Evolutionary conservation across 2,113 vertebrate genomes (phyloP), one percentile per base, ranked within the genome.

Genomic region (Arothron firmamentum): DNA sequence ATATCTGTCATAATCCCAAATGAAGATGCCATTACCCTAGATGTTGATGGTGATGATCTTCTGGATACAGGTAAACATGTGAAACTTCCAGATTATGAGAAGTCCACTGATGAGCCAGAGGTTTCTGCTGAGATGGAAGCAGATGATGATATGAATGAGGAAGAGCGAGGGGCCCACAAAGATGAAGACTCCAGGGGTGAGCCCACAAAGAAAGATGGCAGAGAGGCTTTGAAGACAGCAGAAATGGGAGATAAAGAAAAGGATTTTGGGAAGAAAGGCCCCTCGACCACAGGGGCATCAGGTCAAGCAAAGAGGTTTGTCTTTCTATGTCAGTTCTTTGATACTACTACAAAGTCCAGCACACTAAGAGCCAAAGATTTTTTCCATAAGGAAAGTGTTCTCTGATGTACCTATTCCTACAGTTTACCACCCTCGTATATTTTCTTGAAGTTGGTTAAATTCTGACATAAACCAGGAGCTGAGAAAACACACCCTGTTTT

Each of bases 261-360:
- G 93, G 96, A 99, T 92, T 94, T 94, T 94, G 95, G 94, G 94
- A 99, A 98, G 96, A 99, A 98, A 98, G 96, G 94, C 94, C 94
- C 93, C 93, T 96, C 93, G 83, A 90, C 97, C 92, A 90, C 96
- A 92, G 96, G 96, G 95, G 93, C 94, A 86, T 93, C 95, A 93
- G 95, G 95, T 96, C 96, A 97, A 98, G 96, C 94, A 95, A 99
- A 98, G 97, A 99, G 97, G 97, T 99, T 99, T 96, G 97, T 99
- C 95, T 98, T 99, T 99, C 95, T 99, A 98, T 99, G 96, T 99
- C 96, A 94, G 96, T 99, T 98, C 93, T 97, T 98, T 98, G 95
- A 94, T 97, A 93, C 95, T 94, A 92, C 91, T 99, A 94, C 95
- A 92, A 94, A 95, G 93, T 96, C 95, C 95, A 95, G 92, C 95